A percentile compares a stretch with the other conserved stretches of the same genome.
phyloP scores from a whole-genome alignment of 2,888 invertebrate species.

The Elysia crispata region DNA sequence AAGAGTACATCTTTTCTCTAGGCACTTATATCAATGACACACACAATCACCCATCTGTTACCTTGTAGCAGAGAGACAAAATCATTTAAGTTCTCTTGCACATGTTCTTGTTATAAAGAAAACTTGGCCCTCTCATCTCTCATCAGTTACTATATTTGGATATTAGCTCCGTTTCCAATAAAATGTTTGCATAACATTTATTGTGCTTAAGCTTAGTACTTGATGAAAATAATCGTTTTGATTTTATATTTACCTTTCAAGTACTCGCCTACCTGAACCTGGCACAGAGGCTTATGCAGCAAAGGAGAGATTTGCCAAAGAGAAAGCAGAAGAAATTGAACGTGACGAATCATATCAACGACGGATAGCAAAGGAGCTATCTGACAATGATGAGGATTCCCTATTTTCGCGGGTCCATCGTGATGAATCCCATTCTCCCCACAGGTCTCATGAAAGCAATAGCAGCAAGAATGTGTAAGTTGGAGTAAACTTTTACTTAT shows the following conservation, averaged over 20 bases:
- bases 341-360: conserved; percentile 88
- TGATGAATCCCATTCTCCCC: conserved; percentile 1
- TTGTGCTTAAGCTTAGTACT: too few relatives aligned
- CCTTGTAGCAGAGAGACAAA: too few relatives aligned
- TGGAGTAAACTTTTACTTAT: background rate
- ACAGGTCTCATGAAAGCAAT: conserved; percentile 11
- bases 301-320: conserved; percentile 90
- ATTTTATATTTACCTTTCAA: background rate
- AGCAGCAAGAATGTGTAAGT: conserved; percentile 22
- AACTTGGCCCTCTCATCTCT: too few relatives aligned
- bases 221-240: background rate
- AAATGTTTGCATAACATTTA: too few relatives aligned
- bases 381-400: conserved; percentile 85
- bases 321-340: conserved; percentile 93
- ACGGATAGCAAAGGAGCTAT: conserved; percentile 90
- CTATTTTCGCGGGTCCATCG: conserved; percentile 86
- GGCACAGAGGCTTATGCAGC: conserved; percentile 92
- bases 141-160: too few relatives aligned
- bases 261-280: conserved; percentile 42
- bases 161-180: too few relatives aligned
- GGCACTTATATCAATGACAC: too few relatives aligned
- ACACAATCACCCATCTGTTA: too few relatives aligned
- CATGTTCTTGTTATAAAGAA: too few relatives aligned
- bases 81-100: too few relatives aligned
- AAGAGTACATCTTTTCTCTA: too few relatives aligned